Evolutionary conservation across 2,797 vertebrate species (phyloP), one percentile per base, ranked within the genome.

Genomic region (Diplodus sargus): DNA sequence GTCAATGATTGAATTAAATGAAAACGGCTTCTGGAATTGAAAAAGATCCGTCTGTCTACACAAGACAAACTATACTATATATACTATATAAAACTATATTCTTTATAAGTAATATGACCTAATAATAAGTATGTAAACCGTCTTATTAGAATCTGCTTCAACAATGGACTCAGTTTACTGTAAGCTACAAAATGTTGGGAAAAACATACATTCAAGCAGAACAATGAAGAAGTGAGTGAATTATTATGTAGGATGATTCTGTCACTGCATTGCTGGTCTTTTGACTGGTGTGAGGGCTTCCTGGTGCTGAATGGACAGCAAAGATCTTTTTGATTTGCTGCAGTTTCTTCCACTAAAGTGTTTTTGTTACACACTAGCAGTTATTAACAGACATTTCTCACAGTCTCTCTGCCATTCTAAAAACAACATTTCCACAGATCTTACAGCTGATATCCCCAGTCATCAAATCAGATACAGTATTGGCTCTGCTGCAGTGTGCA

Each of bases 281-380:
- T 65, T 52, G 20, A 47, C 60, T 52, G 14, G 18, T 62, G 43
- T 49, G 43, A 42, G 34, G 34, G 34, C 8, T 49, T 59, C 6
- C n/a, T 54, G 67, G 52, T 74, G 68, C 82, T 86, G 76, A 84
- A 74, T 1, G 23, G 71, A 82, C 74, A 78, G 68, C 64, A 52
- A 10, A 4, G 43, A 30, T 71, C 54, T 59, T 45, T 45, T 53
- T 18, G n/a, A 42, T 52, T 51, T 62, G 45, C 4, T 48, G 14
- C 53, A 20, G 18, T 47, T 51, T n/a, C 25, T 4, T 0, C 13
- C 28, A 4, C 54, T n/a, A 3, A 53, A 2, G 3, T 18, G 47
- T 1, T 64, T 59, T 48, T 20, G 20, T 56, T 20, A 59, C 15
- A 45, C 56, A 45, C 28, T 30, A 16, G 42, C n/a, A 6, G 66